phyloP scores from a whole-genome alignment of 2,797 vertebrate species.

The Sebastes elongatus region DNA sequence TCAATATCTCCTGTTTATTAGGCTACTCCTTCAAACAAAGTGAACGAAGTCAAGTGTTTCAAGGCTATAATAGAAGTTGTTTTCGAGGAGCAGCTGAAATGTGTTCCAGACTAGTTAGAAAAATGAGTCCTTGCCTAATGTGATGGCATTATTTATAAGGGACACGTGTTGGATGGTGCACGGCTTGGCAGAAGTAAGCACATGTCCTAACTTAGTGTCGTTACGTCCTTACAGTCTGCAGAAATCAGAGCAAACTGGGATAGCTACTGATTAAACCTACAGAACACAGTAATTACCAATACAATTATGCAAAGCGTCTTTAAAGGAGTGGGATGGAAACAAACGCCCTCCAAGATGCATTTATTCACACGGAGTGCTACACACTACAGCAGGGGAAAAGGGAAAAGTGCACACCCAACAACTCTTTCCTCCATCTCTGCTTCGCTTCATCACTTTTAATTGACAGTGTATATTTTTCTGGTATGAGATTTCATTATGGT shows the following conservation, averaged over 20 bases:
- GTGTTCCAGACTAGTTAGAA: not conserved
- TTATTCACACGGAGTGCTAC: constrained; percentile 26
- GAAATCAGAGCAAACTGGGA: constrained; percentile 23
- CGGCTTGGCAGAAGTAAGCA: constrained; percentile 9
- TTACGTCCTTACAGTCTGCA: constrained; percentile 7
- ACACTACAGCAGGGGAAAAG: constrained; percentile 17
- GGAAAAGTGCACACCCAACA: constrained; percentile 33
- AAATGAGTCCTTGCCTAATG: constrained; percentile 2
- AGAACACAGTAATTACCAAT: constrained; percentile 51
- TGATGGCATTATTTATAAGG: not conserved
- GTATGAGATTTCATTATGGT: constrained; percentile 27
- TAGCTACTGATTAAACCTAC: constrained; percentile 34
- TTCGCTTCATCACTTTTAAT: constrained; percentile 44
- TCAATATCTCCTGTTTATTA: constrained; percentile 33
- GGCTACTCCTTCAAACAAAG: not conserved
- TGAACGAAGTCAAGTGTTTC: not conserved
- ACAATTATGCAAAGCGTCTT: constrained; percentile 54
- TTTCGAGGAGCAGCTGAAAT: not conserved
- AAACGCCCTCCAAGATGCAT: constrained; percentile 45
- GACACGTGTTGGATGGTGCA: not conserved
- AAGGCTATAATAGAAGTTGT: not conserved
- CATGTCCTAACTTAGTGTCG: constrained; percentile 13
- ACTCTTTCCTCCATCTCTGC: constrained; percentile 18
- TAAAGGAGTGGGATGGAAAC: constrained; percentile 50
- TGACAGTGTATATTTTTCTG: constrained; percentile 38